Base-by-base conservation (phyloP, 2,888 invertebrate genomes). In the Mycogona germanica region DNA sequence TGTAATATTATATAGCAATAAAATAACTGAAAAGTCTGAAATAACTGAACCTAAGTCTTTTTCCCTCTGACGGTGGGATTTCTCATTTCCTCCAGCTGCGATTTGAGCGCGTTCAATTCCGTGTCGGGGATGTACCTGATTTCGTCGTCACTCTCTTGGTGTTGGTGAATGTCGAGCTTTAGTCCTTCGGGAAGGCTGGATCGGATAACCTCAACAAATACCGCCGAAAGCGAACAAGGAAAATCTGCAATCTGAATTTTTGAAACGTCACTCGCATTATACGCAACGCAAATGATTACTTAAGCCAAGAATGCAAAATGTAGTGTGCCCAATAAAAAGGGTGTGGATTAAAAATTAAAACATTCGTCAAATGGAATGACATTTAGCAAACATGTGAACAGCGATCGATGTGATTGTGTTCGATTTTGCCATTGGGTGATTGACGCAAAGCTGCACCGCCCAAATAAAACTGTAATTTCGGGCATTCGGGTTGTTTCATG, bases 71-170 rank as follows among this genome's bases (percentile, higher is more conserved):
- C 23, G 29, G 7, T 19, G 21, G 76, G 72, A 32, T 77, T 78
- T 40, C 77, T 76, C 71, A 87, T 74, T 25, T 75, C 79, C 38
- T 81, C 78, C 12, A 93, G 72, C 67, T 87, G 80, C 38, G 78
- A 73, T 68, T 87, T 82, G 2, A 92, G 74, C 1, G 81, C 79
- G 2, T 81, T 63, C 2, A 93, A 73, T 65, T 87, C 82, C 62
- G 79, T 80, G 70, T 93, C 91, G 1, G 93, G 93, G 51, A 95
- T 79, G 70, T 84, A 91, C 55, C 85, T 75, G 37, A 78, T 71
- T 64, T 84, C 81, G 53, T 85, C 83, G 60, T 82, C 77, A 35
- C 78, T 78, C 1, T 76, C 71, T 44, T 76, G 72, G 63, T 83
- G 85, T 58, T 79, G 76, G 51, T 81, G 77, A 4, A 91, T 75